phyloP scores from a whole-genome alignment of 2,113 vertebrate genomes.

The Colinus virginianus region DNA sequence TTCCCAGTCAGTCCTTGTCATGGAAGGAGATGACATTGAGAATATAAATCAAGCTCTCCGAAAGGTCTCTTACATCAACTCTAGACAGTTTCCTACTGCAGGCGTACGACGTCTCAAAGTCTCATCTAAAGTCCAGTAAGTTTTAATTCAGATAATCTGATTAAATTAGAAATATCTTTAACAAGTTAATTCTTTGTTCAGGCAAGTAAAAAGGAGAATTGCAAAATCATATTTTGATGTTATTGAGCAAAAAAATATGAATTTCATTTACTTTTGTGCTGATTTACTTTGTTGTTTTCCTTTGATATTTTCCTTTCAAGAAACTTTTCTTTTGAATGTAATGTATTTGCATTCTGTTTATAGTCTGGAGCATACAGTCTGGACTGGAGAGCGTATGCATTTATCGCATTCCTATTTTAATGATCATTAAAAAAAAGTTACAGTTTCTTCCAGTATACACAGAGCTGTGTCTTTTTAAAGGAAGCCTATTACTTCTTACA shows the following conservation, averaged over 20 bases:
- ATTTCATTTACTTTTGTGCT: background rate
- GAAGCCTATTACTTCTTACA: background rate
- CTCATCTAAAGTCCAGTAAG: slow-evolving; percentile 95
- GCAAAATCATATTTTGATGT: background rate
- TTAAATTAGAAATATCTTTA: background rate
- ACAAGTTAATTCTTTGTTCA: background rate
- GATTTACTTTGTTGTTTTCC: background rate
- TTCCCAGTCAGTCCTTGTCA: slow-evolving; percentile 93
- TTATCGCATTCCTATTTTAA: background rate
- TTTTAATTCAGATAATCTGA: slow-evolving; percentile 39
- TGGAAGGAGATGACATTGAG: slow-evolving; percentile 95
- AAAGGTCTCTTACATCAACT: slow-evolving; percentile 98
- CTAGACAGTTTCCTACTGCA: slow-evolving; percentile 92
- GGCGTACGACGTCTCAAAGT: slow-evolving; percentile 89
- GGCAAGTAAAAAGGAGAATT: background rate
- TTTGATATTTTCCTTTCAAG: background rate
- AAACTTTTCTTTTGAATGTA: background rate
- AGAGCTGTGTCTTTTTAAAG: background rate
- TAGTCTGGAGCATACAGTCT: background rate
- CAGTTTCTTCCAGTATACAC: background rate
- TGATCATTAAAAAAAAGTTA: background rate
- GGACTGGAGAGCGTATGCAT: background rate
- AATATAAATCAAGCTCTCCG: slow-evolving; percentile 90
- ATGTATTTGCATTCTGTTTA: background rate
- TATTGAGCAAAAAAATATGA: background rate